Evolutionary conservation across 1,140 invertebrate species (phyloP).

Genomic region (Zeugodacus cucurbitae): DNA sequence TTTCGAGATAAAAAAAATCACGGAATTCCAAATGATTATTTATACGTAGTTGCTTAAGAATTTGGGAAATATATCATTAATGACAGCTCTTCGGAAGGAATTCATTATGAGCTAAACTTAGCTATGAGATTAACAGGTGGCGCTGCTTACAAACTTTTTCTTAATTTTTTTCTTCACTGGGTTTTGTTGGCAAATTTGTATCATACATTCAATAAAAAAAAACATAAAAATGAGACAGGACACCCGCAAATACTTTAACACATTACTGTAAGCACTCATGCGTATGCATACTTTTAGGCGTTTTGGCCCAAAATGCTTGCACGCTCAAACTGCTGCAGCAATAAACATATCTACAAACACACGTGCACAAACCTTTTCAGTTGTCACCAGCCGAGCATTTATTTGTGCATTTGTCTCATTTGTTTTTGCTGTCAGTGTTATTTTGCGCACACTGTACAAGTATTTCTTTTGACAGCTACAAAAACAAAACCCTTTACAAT

Average conservation of each 20-base stretch:
- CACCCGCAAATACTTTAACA: not conserved
- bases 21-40: no score
- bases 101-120: no score
- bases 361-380: not conserved
- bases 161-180: not conserved
- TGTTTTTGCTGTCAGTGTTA: not conserved
- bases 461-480: not conserved
- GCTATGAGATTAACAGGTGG: not conserved
- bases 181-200: not conserved
- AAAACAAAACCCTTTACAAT: not conserved
- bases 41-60: no score
- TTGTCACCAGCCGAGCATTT: not conserved
- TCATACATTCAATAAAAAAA: not conserved
- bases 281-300: not conserved
- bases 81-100: no score
- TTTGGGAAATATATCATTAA: no score
- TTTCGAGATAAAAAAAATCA: no score
- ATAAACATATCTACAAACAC: not conserved
- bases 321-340: not conserved
- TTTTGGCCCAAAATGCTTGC: not conserved
- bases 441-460: not conserved
- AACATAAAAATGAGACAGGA: not conserved
- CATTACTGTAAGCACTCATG: constrained; percentile 7
- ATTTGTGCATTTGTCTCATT: not conserved
- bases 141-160: not conserved